phyloP scores from a whole-genome alignment of 2,888 invertebrate species.

The Spilarctia lutea region DNA sequence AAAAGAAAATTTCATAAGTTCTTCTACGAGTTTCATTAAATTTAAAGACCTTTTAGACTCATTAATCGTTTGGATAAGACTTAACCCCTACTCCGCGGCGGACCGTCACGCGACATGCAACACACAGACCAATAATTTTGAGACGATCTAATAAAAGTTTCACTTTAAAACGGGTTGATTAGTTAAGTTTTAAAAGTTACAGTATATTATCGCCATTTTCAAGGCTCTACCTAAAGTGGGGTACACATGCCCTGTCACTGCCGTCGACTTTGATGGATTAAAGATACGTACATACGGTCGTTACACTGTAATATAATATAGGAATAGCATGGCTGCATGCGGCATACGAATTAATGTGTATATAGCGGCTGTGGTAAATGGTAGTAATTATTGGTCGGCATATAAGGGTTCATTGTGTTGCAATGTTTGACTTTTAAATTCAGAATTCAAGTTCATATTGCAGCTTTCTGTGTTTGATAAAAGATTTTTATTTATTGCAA shows the following conservation, averaged over 20 bases:
- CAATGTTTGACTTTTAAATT: background rate
- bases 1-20: no score
- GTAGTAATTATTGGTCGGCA: background rate
- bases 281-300: conserved; percentile 50
- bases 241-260: conserved; percentile 50
- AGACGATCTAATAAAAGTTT: no score
- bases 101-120: no score
- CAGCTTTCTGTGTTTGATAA: background rate
- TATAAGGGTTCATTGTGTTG: background rate
- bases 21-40: background rate
- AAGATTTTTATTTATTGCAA: no score
- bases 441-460: background rate
- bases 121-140: no score
- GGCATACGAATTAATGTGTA: conserved; percentile 34
- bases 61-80: background rate
- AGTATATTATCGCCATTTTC: conserved; percentile 22
- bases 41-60: background rate
- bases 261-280: conserved; percentile 64
- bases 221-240: conserved; percentile 50
- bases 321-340: conserved; percentile 34
- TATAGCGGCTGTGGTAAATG: conserved; percentile 4
- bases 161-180: no score
- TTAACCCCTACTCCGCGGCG: no score
- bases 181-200: background rate
- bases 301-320: conserved; percentile 41